phyloP scores from a whole-genome alignment of 1,140 invertebrate species.

The Sminthurinus signatus region DNA sequence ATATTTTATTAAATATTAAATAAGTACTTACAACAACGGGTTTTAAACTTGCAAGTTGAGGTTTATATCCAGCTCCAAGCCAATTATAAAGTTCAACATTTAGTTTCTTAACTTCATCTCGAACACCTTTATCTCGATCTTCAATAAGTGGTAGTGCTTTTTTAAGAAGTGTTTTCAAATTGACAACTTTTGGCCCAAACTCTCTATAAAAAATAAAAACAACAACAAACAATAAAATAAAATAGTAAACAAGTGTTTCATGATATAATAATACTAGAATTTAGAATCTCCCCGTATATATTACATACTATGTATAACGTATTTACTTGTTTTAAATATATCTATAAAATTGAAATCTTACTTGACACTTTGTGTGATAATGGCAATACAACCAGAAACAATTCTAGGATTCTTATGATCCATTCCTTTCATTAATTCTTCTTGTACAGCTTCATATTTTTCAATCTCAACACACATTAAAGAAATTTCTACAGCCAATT shows the following conservation, averaged over 20 bases:
- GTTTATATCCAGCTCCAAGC: constrained; percentile 79
- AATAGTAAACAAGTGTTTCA: too few species aligned
- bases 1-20: not conserved
- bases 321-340: too few species aligned
- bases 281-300: too few species aligned
- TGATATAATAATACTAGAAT: too few species aligned
- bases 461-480: constrained; percentile 95
- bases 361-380: constrained; percentile 66
- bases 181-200: constrained; percentile 88
- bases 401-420: constrained; percentile 96
- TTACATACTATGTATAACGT: too few species aligned
- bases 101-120: constrained; percentile 83
- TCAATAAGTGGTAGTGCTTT: constrained; percentile 74
- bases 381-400: constrained; percentile 72
- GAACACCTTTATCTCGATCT: constrained; percentile 83
- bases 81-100: constrained; percentile 88
- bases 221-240: not conserved
- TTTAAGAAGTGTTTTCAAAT: constrained; percentile 82
- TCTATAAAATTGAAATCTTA: too few species aligned
- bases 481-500: constrained; percentile 77
- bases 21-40: constrained; percentile 62
- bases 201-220: constrained; percentile 51
- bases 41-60: constrained; percentile 77
- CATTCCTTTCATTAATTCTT: constrained; percentile 87
- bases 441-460: constrained; percentile 82